These are phyloP conservation scores for Schizopygopsis malacanthus DNA, from an alignment of 2,797 vertebrate genomes.

Conservation along the genomic window DNA sequence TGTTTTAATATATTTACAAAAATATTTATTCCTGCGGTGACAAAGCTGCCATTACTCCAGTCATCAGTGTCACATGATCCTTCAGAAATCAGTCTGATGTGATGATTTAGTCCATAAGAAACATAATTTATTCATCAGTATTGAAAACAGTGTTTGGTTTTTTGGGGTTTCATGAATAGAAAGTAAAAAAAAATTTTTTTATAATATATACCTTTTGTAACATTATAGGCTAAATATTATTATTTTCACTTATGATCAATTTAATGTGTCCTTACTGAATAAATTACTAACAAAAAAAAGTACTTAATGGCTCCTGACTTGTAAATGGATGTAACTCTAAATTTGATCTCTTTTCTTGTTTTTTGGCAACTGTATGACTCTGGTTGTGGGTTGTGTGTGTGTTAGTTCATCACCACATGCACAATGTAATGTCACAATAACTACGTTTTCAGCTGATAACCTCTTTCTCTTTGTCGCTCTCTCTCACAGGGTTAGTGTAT, in stretches of 20 bases:
- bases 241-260: too few species aligned
- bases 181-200: neutral
- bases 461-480: constrained; percentile 42
- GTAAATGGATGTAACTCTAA: neutral
- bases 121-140: neutral
- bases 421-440: constrained; percentile 38
- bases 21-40: neutral
- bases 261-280: too few species aligned
- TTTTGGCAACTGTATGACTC: neutral
- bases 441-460: constrained; percentile 47
- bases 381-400: neutral
- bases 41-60: neutral
- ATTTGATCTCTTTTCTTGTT: constrained; percentile 2
- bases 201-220: neutral
- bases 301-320: neutral
- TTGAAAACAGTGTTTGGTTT: neutral
- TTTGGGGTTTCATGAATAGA: neutral
- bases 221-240: neutral
- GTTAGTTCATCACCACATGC: constrained; percentile 35
- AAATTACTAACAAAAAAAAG: neutral
- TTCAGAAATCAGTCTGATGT: neutral
- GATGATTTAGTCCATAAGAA: neutral
- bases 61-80: neutral
- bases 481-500: constrained; percentile 76
- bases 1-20: neutral